Conservation (phyloP, 37 sponge, comb jelly and placozoan genomes). For the Agelas oroides region DNA sequence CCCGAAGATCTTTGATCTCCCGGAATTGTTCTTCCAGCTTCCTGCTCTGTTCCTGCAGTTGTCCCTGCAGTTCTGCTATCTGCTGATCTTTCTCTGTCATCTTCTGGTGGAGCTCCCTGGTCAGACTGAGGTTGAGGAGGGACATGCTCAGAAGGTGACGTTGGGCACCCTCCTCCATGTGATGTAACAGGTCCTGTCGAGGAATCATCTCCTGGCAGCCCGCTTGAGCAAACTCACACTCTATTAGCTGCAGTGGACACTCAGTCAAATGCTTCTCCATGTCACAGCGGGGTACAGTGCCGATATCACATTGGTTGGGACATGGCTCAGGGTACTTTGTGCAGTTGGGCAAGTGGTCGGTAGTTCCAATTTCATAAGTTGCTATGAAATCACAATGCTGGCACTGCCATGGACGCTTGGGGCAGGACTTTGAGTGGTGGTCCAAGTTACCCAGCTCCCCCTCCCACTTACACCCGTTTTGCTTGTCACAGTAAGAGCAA, state of each 20-base stretch:
- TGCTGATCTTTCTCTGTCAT: conserved; percentile 2
- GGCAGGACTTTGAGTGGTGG: conserved; percentile 26
- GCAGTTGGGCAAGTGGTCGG: conserved; percentile 21
- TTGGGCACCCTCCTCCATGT: conserved; percentile 17
- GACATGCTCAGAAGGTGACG: conserved; percentile 16
- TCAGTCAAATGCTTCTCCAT: conserved; percentile 14
- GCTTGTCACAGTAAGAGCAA: conserved; percentile 37
- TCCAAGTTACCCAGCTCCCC: conserved; percentile 10
- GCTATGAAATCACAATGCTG: conserved; percentile 11
- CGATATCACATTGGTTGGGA: conserved; percentile 27
- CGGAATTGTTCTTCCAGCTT: not conserved
- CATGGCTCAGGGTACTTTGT: conserved; percentile 20
- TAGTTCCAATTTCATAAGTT: not conserved
- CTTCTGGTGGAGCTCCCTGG: conserved; percentile 3
- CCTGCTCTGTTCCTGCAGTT: not conserved
- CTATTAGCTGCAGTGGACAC: conserved; percentile 36
- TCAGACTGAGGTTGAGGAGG: conserved; percentile 4
- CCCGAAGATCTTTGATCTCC: too few species aligned
- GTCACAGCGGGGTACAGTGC: conserved; percentile 18
- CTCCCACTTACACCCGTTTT: conserved; percentile 53
- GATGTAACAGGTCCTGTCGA: not conserved
- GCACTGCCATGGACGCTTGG: conserved; percentile 35
- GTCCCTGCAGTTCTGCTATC: conserved; percentile 1
- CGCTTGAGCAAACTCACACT: conserved; percentile 37
- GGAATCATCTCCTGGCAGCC: conserved; percentile 28